Evolutionary conservation across 1,140 invertebrate genomes (phyloP).

Genomic region (Drosophila carrolli): DNA sequence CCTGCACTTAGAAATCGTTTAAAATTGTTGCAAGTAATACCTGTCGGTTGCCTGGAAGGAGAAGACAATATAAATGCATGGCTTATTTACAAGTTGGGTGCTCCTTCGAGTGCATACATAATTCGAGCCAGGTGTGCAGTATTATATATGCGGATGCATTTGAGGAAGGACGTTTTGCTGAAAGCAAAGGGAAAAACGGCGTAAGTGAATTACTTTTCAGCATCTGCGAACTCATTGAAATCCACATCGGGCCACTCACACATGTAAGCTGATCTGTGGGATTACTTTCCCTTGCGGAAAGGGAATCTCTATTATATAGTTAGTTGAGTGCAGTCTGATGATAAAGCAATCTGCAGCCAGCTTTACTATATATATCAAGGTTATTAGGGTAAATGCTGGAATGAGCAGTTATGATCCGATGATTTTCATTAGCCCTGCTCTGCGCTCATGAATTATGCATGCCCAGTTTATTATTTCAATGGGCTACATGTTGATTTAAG

Average conservation of each 20-base stretch:
- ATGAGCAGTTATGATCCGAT: conserved; percentile 40
- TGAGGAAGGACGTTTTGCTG: conserved; percentile 35
- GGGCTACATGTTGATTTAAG: conserved; percentile 53
- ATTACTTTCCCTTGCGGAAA: conserved; percentile 12
- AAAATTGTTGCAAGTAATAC: conserved; percentile 31
- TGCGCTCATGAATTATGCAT: conserved; percentile 36
- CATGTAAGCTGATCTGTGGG: conserved; percentile 34
- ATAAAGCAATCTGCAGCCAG: conserved; percentile 1
- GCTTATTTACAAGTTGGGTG: conserved; percentile 64
- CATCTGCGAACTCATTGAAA: conserved; percentile 50
- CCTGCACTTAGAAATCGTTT: conserved; percentile 47
- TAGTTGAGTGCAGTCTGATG: neutral
- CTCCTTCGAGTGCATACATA: conserved; percentile 56
- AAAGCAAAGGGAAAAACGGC: conserved; percentile 17
- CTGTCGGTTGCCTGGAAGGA: conserved; percentile 1
- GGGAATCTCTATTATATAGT: neutral
- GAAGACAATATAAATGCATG: conserved; percentile 49
- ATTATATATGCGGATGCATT: neutral
- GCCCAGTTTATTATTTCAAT: conserved; percentile 39
- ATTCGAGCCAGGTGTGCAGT: conserved; percentile 3
- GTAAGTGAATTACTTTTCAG: conserved; percentile 55
- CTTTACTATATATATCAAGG: conserved; percentile 2
- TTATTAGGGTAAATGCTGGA: conserved; percentile 16
- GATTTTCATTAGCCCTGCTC: conserved; percentile 23
- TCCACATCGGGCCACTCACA: conserved; percentile 45